Evolutionary conservation across 2,113 vertebrate species (phyloP), one percentile per base, ranked within the genome.

Genomic region (Hiodon tergisus): DNA sequence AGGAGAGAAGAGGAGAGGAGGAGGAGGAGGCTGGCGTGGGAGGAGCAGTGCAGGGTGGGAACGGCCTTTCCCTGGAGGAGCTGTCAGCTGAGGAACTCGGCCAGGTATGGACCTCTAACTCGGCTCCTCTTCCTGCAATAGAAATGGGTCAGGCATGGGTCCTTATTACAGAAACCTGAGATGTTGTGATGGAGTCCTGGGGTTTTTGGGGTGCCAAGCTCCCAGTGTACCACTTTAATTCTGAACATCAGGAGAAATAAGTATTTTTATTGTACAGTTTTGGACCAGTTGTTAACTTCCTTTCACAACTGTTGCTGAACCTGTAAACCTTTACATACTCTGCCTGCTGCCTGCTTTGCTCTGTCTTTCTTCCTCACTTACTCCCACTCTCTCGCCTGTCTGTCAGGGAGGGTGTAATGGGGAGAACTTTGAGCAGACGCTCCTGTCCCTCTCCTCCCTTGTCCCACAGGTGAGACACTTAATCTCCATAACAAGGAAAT

Each of bases 371-470:
- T 31, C 53, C 46, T 17, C n/a, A 75, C 3, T 50, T 53, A 76
- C 74, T 80, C 59, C 54, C 4, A 72, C 71, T 50, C 17, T 51
- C 8, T 58, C 8, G 16, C 70, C 50, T 50, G 55, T 6, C 46
- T 68, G 73, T 86, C 83, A 91, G 89, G 88, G 89, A 83, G 86
- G 85, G 80, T 86, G 85, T 79, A 89, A 83, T 82, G 87, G 89
- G 80, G 85, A 83, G 89, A 88, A 91, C 83, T 87, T 90, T 78
- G 89, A 88, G 82, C 88, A 90, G 87, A 91, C 89, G 86, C 89
- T 90, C 78, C 89, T 91, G 85, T 88, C 92, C 86, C 90, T 94
- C 84, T 88, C 91, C 79, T 89, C 91, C 86, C 83, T 89, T 76
- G 93, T 88, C 75, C 66, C 17, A 52, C 9, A 57, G 17, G 8